phyloP scores from a whole-genome alignment of 2,888 invertebrate genomes.

The Cosmia trapezina region DNA sequence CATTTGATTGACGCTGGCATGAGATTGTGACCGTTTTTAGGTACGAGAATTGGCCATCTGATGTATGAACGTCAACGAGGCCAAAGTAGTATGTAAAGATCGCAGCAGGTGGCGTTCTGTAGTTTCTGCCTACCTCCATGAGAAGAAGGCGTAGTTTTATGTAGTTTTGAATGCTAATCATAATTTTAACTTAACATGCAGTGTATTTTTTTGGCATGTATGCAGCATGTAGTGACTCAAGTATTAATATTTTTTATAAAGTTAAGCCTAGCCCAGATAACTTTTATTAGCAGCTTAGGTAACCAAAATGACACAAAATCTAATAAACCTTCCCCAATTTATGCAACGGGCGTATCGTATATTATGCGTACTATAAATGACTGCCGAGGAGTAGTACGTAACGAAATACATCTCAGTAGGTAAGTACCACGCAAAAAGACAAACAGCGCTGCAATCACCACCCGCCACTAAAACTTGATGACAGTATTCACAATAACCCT shows the following conservation, averaged over 20 bases:
- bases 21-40: too few relatives aligned
- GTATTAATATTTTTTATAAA: too few relatives aligned
- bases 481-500: conserved; percentile 78
- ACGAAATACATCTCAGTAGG: conserved; percentile 9
- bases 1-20: too few relatives aligned
- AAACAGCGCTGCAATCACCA: conserved; percentile 73
- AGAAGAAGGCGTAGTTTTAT: too few relatives aligned
- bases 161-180: neutral
- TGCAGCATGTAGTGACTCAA: too few relatives aligned
- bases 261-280: neutral
- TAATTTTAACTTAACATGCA: neutral
- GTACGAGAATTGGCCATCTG: too few relatives aligned
- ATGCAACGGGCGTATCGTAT: neutral
- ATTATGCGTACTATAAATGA: neutral
- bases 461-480: conserved; percentile 82
- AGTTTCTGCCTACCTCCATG: too few relatives aligned
- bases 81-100: too few relatives aligned
- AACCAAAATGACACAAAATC: neutral
- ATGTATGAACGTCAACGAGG: too few relatives aligned
- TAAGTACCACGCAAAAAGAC: conserved; percentile 64
- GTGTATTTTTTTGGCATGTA: neutral
- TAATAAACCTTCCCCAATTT: neutral
- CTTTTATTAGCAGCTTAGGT: neutral
- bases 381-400: neutral
- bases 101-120: too few relatives aligned